A percentile compares a stretch with the other conserved stretches of the same genome.
Evolutionary conservation across 2,888 invertebrate genomes (phyloP).

Genomic region (Sericinus montela): DNA sequence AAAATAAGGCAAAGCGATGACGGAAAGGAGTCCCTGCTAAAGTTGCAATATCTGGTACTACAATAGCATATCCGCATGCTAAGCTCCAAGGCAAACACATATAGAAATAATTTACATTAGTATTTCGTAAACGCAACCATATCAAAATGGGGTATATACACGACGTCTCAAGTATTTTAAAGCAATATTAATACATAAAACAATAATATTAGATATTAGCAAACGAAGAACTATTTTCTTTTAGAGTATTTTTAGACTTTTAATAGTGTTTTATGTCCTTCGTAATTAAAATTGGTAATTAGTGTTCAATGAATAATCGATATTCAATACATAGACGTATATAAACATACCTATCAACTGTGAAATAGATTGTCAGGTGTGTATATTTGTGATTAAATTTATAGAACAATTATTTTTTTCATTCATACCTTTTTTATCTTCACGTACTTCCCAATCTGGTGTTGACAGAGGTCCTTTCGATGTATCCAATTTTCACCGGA

Average conservation of each 20-base stretch:
- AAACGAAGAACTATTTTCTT: constrained; percentile 17
- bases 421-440: no score
- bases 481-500: no score
- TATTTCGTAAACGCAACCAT: constrained; percentile 5
- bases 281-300: constrained; percentile 11
- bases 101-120: no score
- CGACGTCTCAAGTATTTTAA: constrained; percentile 13
- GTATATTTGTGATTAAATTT: constrained; percentile 19
- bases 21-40: no score
- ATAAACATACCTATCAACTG: constrained; percentile 3
- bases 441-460: no score
- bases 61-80: no score
- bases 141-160: constrained; percentile 14
- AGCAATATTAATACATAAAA: constrained; percentile 22
- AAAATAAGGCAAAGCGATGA: no score
- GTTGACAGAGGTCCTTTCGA: no score
- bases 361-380: constrained; percentile 6
- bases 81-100: no score
- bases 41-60: no score
- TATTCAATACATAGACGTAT: no score
- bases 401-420: constrained; percentile 5
- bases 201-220: constrained; percentile 20
- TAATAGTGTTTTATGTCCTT: constrained; percentile 1
- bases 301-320: constrained; percentile 25
- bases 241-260: constrained; percentile 8